Conservation (phyloP, 2,797 vertebrate genomes). For the Manis crassicaudata region DNA sequence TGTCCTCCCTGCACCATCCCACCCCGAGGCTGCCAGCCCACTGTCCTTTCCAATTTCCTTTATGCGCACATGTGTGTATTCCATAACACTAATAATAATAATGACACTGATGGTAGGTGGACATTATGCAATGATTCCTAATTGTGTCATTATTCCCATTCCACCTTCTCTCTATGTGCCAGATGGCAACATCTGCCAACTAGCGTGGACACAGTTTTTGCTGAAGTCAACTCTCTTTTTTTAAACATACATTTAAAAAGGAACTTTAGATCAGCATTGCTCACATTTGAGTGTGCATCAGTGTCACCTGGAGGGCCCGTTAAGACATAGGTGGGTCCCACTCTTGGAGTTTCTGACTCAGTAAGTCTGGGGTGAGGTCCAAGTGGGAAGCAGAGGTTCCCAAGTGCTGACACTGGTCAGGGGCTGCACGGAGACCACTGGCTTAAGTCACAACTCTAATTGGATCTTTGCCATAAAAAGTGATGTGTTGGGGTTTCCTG, state of each 20-base stretch:
- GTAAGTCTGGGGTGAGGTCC: not conserved
- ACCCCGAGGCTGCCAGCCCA: not conserved
- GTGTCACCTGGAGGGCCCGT: not conserved
- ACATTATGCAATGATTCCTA: accelerated
- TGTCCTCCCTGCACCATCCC: no score
- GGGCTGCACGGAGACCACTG: not conserved
- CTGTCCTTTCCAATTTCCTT: not conserved
- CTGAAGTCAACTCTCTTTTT: not conserved
- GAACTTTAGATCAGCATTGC: not conserved
- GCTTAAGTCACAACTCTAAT: not conserved
- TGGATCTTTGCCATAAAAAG: not conserved
- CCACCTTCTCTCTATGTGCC: not conserved
- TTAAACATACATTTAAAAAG: not conserved
- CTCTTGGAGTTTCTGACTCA: not conserved
- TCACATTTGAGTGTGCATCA: not conserved
- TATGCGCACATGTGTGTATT: accelerated
- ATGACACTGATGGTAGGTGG: accelerated
- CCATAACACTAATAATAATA: accelerated
- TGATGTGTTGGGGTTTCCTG: not conserved
- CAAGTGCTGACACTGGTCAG: no score
- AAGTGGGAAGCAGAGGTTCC: not conserved
- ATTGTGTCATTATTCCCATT: not conserved
- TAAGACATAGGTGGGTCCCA: not conserved
- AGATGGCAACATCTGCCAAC: accelerated
- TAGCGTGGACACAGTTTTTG: not conserved